phyloP scores from a whole-genome alignment of 2,113 vertebrate species.

The Struthidea cinerea region DNA sequence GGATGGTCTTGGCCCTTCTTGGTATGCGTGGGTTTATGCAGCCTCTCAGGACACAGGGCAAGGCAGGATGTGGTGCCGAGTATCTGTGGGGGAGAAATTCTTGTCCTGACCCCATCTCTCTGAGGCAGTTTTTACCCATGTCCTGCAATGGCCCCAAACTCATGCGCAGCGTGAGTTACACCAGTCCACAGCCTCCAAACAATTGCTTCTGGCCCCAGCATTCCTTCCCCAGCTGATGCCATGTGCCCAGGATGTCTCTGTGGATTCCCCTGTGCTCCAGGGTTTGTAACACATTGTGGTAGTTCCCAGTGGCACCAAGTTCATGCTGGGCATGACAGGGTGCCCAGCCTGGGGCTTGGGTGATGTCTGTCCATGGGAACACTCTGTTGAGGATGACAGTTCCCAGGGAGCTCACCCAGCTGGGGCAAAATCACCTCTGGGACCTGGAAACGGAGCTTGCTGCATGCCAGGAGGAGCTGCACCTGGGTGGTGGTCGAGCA shows the following conservation, averaged over 20 bases:
- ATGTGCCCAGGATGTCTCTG: fast-evolving
- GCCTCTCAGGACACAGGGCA: not conserved
- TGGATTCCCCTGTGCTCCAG: not conserved
- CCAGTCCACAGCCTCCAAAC: not conserved
- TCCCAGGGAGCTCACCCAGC: not conserved
- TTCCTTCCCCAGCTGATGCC: not conserved
- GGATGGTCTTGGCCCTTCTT: constrained; percentile 40
- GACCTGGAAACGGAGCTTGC: not conserved
- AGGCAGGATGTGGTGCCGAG: not conserved
- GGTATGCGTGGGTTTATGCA: not conserved
- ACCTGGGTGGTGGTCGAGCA: not conserved
- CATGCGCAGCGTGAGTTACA: fast-evolving
- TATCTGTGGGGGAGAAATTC: not conserved
- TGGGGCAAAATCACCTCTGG: not conserved
- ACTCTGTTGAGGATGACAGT: not conserved
- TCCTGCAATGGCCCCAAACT: not conserved
- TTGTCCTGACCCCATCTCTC: not conserved
- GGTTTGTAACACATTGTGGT: not conserved
- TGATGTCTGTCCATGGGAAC: fast-evolving
- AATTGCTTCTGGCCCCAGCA: not conserved
- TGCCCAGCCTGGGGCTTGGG: not conserved
- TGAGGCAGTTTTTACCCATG: not conserved
- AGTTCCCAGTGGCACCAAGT: not conserved
- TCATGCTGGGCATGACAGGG: not conserved
- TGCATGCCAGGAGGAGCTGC: not conserved